Base-by-base conservation (phyloP, 2,113 vertebrate genomes). In the Siniperca chuatsi region DNA sequence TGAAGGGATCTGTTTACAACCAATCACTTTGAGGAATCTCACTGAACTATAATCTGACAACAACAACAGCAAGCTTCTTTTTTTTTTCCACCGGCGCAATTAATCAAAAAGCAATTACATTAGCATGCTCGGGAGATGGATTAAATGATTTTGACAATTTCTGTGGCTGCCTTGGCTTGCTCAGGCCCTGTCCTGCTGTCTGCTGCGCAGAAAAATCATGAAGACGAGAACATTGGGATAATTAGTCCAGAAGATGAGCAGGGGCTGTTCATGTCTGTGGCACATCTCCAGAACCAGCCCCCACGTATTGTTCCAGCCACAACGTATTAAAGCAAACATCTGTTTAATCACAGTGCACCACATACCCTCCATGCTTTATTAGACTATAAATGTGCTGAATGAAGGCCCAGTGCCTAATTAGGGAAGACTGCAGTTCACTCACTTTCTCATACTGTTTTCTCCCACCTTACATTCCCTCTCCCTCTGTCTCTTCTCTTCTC, bases 51-150 rank as follows among this genome's bases (percentile, higher is more conserved):
- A 92, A 92, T 94, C 89, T 92, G 92, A 93, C 87, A 90, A 88
- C 87, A 88, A 82, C 87, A 83, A 82, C 81, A 81, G 33, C 78
- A 58, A 71, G 66, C 78, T 65, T 55, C 20, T 69, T 69, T 68
- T 83, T 76, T 64, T 61, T 4, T 44, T 18, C 70, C 78, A 75
- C 61, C 37, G 23, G 64, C 65, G 25, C 86, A 89, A 93, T 94
- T 94, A 92, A 94, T 94, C 92, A 93, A 93, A 93, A 92, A 90
- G 89, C 92, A 95, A 94, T 94, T 93, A 92, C 89, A 88, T 93
- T 87, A 90, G 81, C 85, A 68, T 78, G 87, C 90, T 89, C 70
- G 4, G 20, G 72, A 91, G 83, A 93, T 84, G 91, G 93, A 92
- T 93, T 90, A 92, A 95, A 85, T 85, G 68, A 87, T 94, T 94